These are phyloP conservation scores for Platypus cylindrus DNA, from an alignment of 2,888 invertebrate species.

Conservation along the genomic window DNA sequence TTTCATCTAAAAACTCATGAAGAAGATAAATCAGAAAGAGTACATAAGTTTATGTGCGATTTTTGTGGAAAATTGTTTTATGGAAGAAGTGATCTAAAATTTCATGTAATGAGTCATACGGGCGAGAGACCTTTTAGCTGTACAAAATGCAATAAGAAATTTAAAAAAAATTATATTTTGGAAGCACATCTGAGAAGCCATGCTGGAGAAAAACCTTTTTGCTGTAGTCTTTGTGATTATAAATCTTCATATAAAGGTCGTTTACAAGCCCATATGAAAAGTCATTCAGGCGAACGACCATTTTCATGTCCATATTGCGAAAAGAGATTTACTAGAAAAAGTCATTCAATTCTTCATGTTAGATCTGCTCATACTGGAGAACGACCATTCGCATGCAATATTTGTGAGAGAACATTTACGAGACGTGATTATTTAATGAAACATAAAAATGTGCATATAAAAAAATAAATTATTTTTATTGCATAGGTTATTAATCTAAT, in stretches of 20 bases:
- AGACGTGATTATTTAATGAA: slow-evolving; percentile 14
- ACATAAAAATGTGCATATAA: too few species aligned
- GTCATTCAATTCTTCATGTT: slow-evolving; percentile 25
- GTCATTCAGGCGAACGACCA: slow-evolving; percentile 27
- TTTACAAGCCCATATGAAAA: slow-evolving; percentile 18
- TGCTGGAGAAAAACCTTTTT: slow-evolving; percentile 13
- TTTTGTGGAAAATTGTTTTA: slow-evolving; percentile 14
- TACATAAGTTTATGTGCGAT: too few species aligned
- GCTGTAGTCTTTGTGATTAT: slow-evolving; percentile 11
- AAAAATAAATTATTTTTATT: too few species aligned
- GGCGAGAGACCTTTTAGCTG: slow-evolving; percentile 13
- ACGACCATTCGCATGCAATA: slow-evolving; percentile 31
- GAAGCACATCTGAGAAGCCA: slow-evolving; percentile 11
- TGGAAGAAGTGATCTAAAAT: slow-evolving; percentile 11
- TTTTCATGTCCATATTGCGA: slow-evolving; percentile 25
- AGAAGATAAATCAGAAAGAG: too few species aligned
- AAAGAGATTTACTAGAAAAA: slow-evolving; percentile 24
- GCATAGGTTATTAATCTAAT: too few species aligned
- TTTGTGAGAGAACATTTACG: slow-evolving; percentile 23
- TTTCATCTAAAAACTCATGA: too few species aligned
- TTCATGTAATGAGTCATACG: slow-evolving; percentile 13
- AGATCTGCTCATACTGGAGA: slow-evolving; percentile 26
- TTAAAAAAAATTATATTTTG: slow-evolving; percentile 14
- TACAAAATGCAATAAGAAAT: slow-evolving; percentile 11
- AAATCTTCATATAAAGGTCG: too few species aligned